Percentiles rank a stretch among this genome's conserved stretches.
phyloP scores from a whole-genome alignment of 1,140 invertebrate genomes.

The Streblospio benedicti region DNA sequence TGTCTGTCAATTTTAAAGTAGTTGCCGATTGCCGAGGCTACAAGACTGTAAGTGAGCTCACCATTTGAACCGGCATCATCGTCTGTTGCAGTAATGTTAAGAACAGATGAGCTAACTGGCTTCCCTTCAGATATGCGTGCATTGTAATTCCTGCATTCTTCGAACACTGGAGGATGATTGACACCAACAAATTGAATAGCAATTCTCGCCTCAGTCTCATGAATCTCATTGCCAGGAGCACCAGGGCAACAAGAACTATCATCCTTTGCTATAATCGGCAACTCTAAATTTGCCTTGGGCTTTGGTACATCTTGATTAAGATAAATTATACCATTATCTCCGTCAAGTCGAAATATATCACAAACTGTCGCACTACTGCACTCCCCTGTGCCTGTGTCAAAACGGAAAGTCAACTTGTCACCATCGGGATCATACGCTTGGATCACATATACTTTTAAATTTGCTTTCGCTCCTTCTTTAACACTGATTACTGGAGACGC shows the following conservation, averaged over 20 bases:
- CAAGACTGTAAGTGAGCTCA: neutral
- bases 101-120: neutral
- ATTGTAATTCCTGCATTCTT: slow-evolving; percentile 4
- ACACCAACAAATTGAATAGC: slow-evolving; percentile 5
- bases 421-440: slow-evolving; percentile 84
- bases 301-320: too few relatives aligned
- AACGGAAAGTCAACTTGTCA: slow-evolving; percentile 34
- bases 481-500: slow-evolving; percentile 65
- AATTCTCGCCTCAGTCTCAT: neutral
- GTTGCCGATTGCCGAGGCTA: neutral
- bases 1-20: slow-evolving; percentile 1
- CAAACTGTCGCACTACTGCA: too few relatives aligned
- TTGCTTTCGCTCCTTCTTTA: slow-evolving; percentile 81
- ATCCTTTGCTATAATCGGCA: slow-evolving; percentile 8
- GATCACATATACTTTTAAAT: slow-evolving; percentile 82
- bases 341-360: too few relatives aligned
- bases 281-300: neutral
- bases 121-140: neutral
- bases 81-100: slow-evolving; percentile 1
- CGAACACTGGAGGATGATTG: slow-evolving; percentile 15
- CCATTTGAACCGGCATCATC: slow-evolving; percentile 12
- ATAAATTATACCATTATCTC: too few relatives aligned
- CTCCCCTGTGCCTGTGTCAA: too few relatives aligned
- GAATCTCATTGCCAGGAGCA: neutral
- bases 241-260: neutral